Evolutionary conservation across 2,797 vertebrate genomes (phyloP), one percentile per base, ranked within the genome.

Genomic region (Scarus forsteni): DNA sequence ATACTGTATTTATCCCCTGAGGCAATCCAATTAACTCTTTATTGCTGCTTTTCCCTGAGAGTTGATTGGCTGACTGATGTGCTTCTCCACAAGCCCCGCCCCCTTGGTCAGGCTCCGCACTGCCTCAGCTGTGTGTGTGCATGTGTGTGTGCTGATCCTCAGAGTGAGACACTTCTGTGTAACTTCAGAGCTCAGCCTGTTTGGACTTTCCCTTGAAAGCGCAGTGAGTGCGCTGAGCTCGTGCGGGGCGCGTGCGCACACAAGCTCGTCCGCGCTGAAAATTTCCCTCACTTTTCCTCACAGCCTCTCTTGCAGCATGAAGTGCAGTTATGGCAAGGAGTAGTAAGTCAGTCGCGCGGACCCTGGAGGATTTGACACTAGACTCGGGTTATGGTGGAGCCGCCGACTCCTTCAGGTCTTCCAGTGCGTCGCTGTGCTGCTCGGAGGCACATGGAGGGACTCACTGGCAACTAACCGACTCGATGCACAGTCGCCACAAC

Each of bases 341-440:
- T 95, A 97, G 95, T 95, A 97, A 96, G 95, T 95, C 96, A 86
- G 95, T 77, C 86, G 95, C 93, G 88, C 93, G 97, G 92, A 98
- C 97, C 89, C 96, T 99, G 95, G 98, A 99, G 95, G 97, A 99
- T 93, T 95, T 99, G 92, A 99, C 97, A 87, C 96, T 98, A 79
- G 98, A 99, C 93, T 99, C 98, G 88, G 98, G 98, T 93, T 99
- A 99, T 96, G 97, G 98, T 96, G 98, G 97, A 85, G 96, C 98
- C 86, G 97, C 96, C 65, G 98, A 98, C 94, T 99, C 98, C 84
- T 96, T 98, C 92, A 94, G 97, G 81, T 99, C 98, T 77, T 99
- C 97, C 93, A 99, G 96, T 92, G 95, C 97, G 94, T 98, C 98
- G 87, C 94, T 98, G 93, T 97, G 97, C 93, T 96, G 96, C 92